Percentiles rank a stretch among this genome's conserved stretches.
These are phyloP conservation scores for Yponomeuta plumbellus DNA, from an alignment of 2,888 invertebrate species.

Conservation along the genomic window DNA sequence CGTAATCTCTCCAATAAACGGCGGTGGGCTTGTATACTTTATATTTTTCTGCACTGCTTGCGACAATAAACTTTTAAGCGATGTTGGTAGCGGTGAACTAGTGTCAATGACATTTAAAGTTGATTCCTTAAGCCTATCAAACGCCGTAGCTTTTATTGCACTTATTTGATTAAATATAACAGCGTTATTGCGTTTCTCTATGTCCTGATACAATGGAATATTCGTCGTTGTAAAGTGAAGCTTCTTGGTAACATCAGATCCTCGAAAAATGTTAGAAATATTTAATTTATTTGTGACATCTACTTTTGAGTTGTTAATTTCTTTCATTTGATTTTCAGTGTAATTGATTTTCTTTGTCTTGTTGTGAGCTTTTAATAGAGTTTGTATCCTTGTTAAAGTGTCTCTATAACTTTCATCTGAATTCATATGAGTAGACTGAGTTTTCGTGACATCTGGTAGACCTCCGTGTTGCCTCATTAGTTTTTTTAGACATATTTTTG, in stretches of 20 bases:
- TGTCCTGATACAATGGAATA: neutral
- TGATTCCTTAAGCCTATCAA: no score
- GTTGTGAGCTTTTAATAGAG: neutral
- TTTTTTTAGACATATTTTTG: neutral
- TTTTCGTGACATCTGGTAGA: neutral
- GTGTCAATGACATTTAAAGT: no score
- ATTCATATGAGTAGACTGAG: neutral
- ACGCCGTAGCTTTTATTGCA: neutral
- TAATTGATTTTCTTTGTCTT: neutral
- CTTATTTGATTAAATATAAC: neutral
- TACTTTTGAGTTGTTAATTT: neutral
- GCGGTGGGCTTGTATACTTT: no score
- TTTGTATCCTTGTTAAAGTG: neutral
- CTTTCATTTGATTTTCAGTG: no score
- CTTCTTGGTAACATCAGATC: neutral
- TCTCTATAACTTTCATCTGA: slow-evolving; percentile 1
- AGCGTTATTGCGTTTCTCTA: neutral
- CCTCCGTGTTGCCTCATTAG: neutral
- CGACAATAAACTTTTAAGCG: no score
- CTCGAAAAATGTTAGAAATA: neutral
- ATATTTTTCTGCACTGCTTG: no score
- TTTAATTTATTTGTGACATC: neutral
- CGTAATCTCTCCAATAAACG: no score
- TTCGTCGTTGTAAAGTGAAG: neutral
- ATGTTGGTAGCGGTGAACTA: no score